A percentile compares a stretch with the other conserved stretches of the same genome.
These are phyloP conservation scores for Sylvia atricapilla DNA, from an alignment of 2,113 vertebrate genomes.

Conservation along the genomic window DNA sequence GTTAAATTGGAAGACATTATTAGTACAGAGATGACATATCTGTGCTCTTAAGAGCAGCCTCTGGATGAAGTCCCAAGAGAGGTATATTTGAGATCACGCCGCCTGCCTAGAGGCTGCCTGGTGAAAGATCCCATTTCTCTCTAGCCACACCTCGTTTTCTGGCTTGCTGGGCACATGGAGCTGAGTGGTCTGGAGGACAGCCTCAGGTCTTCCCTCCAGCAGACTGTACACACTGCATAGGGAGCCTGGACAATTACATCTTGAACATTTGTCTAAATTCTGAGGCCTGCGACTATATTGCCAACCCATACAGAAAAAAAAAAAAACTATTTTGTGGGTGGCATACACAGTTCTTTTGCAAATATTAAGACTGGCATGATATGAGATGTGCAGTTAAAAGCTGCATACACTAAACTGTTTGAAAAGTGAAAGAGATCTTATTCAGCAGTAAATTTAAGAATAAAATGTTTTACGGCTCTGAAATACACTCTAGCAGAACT, in stretches of 20 bases:
- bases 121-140: not conserved
- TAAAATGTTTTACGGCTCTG: not conserved
- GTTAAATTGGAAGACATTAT: not conserved
- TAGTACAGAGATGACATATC: not conserved
- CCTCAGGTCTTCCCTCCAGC: not conserved
- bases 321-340: not conserved
- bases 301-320: not conserved
- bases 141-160: rapidly evolving
- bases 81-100: not conserved
- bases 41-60: not conserved
- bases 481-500: not conserved
- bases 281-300: not conserved
- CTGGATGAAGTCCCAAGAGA: not conserved
- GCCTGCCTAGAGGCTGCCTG: not conserved
- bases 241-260: not conserved
- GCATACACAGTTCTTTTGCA: not conserved
- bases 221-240: not conserved
- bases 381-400: not conserved
- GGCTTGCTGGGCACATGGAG: not conserved
- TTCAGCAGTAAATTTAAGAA: not conserved
- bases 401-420: not conserved
- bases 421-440: not conserved
- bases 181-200: not conserved
- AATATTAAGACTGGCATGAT: not conserved
- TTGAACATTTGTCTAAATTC: not conserved